phyloP scores from a whole-genome alignment of 1,140 invertebrate genomes.

The Acyrthosiphon pisum region DNA sequence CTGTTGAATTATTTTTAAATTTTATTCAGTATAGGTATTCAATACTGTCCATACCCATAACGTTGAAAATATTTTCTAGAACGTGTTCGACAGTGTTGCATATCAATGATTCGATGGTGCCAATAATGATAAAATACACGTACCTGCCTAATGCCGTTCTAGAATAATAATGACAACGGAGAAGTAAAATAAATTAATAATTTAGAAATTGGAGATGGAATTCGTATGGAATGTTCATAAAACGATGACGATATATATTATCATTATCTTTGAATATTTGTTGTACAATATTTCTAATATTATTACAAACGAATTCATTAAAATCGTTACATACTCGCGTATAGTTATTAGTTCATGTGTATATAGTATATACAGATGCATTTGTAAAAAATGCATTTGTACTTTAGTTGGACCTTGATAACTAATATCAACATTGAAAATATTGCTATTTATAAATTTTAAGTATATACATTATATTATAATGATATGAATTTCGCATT shows the following conservation, averaged over 20 bases:
- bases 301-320: background rate
- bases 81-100: background rate
- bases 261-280: background rate
- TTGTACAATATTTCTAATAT: background rate
- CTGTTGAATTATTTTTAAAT: background rate
- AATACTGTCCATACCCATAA: background rate
- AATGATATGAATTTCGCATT: too few species aligned
- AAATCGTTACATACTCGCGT: background rate
- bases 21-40: background rate
- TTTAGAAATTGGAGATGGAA: constrained; percentile 3
- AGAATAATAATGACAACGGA: background rate
- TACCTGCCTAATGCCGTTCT: background rate
- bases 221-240: background rate
- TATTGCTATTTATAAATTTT: too few species aligned
- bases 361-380: background rate
- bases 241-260: background rate
- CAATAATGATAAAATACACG: background rate
- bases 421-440: too few species aligned
- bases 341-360: too few species aligned
- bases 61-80: background rate
- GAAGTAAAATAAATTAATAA: background rate
- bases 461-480: too few species aligned
- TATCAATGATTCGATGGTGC: background rate
- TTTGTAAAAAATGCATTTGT: too few species aligned
- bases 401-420: too few species aligned